Conservation (phyloP, 2,113 vertebrate genomes). For the Ifrita kowaldi region DNA sequence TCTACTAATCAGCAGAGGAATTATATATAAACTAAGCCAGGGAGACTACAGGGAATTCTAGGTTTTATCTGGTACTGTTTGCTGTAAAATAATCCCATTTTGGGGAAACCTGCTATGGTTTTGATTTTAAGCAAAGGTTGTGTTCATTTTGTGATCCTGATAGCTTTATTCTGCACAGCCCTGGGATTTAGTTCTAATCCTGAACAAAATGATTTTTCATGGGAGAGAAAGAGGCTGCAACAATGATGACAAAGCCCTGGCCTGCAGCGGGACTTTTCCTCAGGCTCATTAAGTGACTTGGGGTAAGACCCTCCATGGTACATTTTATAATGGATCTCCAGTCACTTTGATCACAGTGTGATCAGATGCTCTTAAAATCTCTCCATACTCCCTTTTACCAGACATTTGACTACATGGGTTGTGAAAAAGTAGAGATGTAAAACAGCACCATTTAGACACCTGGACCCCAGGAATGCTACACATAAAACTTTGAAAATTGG, state of each 20-base stretch:
- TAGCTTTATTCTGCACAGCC: neutral
- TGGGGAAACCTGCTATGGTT: neutral
- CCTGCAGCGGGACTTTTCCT: neutral
- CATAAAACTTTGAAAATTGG: neutral
- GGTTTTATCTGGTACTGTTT: neutral
- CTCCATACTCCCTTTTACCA: neutral
- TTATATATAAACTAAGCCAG: slow-evolving; percentile 11
- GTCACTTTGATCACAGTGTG: neutral
- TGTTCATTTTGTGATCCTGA: neutral
- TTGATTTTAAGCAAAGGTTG: slow-evolving; percentile 34
- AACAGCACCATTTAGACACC: neutral
- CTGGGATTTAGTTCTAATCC: slow-evolving; percentile 11
- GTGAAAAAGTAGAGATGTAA: neutral
- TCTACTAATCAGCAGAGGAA: slow-evolving; percentile 1
- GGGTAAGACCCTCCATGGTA: neutral
- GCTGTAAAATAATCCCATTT: slow-evolving; percentile 28
- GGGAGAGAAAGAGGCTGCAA: neutral
- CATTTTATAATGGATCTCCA: slow-evolving; percentile 19
- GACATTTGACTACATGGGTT: neutral
- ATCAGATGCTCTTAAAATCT: neutral
- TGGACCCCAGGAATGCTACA: neutral
- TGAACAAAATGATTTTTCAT: slow-evolving; percentile 13
- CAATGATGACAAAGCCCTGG: neutral
- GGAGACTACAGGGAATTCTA: neutral
- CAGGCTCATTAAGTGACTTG: slow-evolving; percentile 19